Conservation (phyloP, 2,888 invertebrate species). For the Agrilus cyanescens region DNA sequence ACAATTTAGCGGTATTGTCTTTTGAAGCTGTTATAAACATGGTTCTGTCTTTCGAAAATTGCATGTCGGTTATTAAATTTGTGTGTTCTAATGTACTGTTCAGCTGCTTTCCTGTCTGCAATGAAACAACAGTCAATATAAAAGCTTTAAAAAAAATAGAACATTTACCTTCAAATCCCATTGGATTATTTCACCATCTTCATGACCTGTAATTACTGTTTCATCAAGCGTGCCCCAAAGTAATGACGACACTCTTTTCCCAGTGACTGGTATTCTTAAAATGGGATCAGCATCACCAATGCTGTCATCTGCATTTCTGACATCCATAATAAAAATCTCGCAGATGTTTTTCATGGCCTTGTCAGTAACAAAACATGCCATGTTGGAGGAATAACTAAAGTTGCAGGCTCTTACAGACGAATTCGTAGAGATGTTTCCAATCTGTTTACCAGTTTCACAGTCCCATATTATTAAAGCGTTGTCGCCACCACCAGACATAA, state of each 20-base stretch:
- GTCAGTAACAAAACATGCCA: slow-evolving; percentile 88
- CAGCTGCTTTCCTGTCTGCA: slow-evolving; percentile 69
- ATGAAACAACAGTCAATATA: slow-evolving; percentile 16
- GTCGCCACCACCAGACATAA: slow-evolving; percentile 87
- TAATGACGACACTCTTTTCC: slow-evolving; percentile 81
- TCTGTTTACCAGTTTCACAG: slow-evolving; percentile 66
- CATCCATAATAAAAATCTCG: slow-evolving; percentile 80
- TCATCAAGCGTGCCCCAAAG: slow-evolving; percentile 93
- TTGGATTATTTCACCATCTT: slow-evolving; percentile 82
- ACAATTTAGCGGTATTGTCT: slow-evolving; percentile 90
- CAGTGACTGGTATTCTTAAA: slow-evolving; percentile 65
- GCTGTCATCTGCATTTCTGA: slow-evolving; percentile 61
- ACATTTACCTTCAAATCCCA: slow-evolving; percentile 75
- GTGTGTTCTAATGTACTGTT: slow-evolving; percentile 72
- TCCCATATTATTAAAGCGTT: slow-evolving; percentile 90
- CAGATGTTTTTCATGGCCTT: slow-evolving; percentile 84
- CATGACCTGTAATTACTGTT: slow-evolving; percentile 84
- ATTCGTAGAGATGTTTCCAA: slow-evolving; percentile 64
- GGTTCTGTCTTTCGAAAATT: slow-evolving; percentile 81
- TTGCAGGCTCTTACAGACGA: slow-evolving; percentile 87
- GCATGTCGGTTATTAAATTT: slow-evolving; percentile 90
- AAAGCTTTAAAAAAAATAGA: slow-evolving; percentile 1
- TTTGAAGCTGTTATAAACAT: slow-evolving; percentile 97
- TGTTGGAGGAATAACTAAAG: slow-evolving; percentile 87
- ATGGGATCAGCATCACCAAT: slow-evolving; percentile 60